Conservation (phyloP, 2,113 vertebrate genomes). For the Brachyistius frenatus region DNA sequence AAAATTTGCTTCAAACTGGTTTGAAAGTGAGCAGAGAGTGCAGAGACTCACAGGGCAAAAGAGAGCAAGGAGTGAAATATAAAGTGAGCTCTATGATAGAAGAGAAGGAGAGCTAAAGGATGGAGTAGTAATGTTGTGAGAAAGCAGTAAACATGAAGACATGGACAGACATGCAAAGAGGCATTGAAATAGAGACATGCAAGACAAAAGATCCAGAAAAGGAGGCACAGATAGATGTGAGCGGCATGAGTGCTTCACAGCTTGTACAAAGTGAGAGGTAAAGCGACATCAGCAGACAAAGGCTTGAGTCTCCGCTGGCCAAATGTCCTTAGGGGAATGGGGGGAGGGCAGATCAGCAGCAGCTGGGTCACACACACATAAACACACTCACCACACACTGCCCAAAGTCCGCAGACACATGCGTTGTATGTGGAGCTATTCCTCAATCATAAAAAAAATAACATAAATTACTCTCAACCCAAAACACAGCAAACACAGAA, state of each 20-base stretch:
- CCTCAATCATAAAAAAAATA: too few relatives aligned
- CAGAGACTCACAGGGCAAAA: too few relatives aligned
- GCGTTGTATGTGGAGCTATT: too few relatives aligned
- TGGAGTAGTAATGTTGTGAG: background rate
- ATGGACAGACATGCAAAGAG: background rate
- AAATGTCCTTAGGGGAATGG: slow-evolving; percentile 35
- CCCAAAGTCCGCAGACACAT: background rate
- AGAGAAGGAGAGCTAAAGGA: background rate
- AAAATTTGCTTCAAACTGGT: too few relatives aligned
- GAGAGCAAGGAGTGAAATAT: background rate
- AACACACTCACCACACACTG: background rate
- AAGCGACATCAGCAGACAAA: slow-evolving; percentile 1
- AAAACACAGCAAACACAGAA: too few relatives aligned
- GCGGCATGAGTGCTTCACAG: background rate
- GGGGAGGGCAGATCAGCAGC: slow-evolving; percentile 21
- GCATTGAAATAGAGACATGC: background rate
- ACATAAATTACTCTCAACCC: too few relatives aligned
- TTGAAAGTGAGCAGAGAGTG: too few relatives aligned
- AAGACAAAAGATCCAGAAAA: background rate
- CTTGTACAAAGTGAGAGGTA: background rate
- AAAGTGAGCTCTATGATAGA: background rate
- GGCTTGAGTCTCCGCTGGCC: background rate
- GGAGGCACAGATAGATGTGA: background rate
- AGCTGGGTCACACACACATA: slow-evolving; percentile 28
- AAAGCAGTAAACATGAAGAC: background rate